Percentiles rank a stretch among this genome's conserved stretches.
Evolutionary conservation across 1,140 invertebrate species (phyloP).

Genomic region (Drosophila funebris): DNA sequence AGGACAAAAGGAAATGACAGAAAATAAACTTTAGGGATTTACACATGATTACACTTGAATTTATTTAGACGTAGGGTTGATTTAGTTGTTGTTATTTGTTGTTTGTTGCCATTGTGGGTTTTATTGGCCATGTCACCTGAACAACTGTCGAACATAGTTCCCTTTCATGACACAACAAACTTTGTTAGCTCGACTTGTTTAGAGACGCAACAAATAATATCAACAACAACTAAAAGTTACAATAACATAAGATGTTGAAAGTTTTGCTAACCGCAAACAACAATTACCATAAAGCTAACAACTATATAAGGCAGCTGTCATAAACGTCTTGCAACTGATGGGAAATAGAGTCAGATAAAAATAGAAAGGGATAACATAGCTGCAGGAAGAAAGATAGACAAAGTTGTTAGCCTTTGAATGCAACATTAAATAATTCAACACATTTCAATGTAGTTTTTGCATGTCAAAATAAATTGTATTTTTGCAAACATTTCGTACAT

Average conservation of each 20-base stretch:
- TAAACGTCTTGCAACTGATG: slow-evolving; percentile 21
- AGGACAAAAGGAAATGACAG: slow-evolving; percentile 18
- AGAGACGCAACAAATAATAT: slow-evolving; percentile 15
- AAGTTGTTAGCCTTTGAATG: background rate
- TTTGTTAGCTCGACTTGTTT: slow-evolving; percentile 34
- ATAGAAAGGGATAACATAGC: background rate
- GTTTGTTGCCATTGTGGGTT: slow-evolving; percentile 10
- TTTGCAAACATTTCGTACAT: slow-evolving; percentile 15
- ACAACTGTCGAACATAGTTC: slow-evolving; percentile 39
- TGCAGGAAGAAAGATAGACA: background rate
- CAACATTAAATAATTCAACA: slow-evolving; percentile 28
- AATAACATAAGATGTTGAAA: slow-evolving; percentile 5
- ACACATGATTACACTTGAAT: slow-evolving; percentile 49
- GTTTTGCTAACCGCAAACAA: slow-evolving; percentile 11
- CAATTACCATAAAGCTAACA: slow-evolving; percentile 34
- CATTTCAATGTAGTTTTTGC: slow-evolving; percentile 12
- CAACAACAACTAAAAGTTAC: slow-evolving; percentile 15
- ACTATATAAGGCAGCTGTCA: slow-evolving; percentile 26
- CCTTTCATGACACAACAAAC: slow-evolving; percentile 26
- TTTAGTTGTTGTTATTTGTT: slow-evolving; percentile 16
- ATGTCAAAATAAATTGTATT: slow-evolving; percentile 4
- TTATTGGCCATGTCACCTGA: slow-evolving; percentile 19
- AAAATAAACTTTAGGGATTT: slow-evolving; percentile 49
- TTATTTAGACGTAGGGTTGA: slow-evolving; percentile 38
- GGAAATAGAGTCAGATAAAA: background rate